Evolutionary conservation across 1,140 invertebrate genomes (phyloP), one percentile per base, ranked within the genome.

Genomic region (Lepidurus apus): DNA sequence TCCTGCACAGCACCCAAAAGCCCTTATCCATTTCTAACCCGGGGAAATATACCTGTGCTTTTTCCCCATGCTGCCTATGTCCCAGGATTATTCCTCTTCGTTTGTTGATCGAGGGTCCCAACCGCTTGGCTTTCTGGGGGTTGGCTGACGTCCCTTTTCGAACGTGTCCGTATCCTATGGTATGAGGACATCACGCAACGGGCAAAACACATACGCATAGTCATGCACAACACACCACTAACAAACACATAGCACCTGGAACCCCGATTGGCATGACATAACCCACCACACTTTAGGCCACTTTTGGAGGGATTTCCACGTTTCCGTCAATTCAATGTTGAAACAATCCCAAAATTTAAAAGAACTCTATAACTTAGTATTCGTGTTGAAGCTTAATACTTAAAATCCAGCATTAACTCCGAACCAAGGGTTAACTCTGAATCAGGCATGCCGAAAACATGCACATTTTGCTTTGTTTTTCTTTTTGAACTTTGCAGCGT

Each of bases 131-230:
- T 65, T 65, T 47, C 21, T 7, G 6, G 21, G 53, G 53, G 17
- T 47, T 65, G 53, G 53, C 21, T 65, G 17, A 65, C 21, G 53
- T 65, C 53, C 53, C 53, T 34, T 34, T 21, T 65, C 53, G 53
- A n/a, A 13, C 6, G 6, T 17, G 7, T 17, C 21, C 53, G 21
- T n/a, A n/a, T 9, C 53, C 53, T 65, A 65, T 17, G 45, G 10
- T 47, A 47, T 11, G 53, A 17, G 53, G 53, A 65, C 53, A 65
- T 65, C 53, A 65, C 53, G 53, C 53, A 17, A 65, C 53, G 53
- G 53, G 13, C 13, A 65, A 65, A 10, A 65, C 13, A 17, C 53
- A 65, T 7, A 9, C 13, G 13, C 53, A 65, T 17, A 47, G 45
- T 10, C 53, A n/a, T n/a, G 21, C 53, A 65, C n/a, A 21, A 65